These are phyloP conservation scores for Cyprinodon variegatus DNA, from an alignment of 2,113 vertebrate genomes.

Conservation along the genomic window DNA sequence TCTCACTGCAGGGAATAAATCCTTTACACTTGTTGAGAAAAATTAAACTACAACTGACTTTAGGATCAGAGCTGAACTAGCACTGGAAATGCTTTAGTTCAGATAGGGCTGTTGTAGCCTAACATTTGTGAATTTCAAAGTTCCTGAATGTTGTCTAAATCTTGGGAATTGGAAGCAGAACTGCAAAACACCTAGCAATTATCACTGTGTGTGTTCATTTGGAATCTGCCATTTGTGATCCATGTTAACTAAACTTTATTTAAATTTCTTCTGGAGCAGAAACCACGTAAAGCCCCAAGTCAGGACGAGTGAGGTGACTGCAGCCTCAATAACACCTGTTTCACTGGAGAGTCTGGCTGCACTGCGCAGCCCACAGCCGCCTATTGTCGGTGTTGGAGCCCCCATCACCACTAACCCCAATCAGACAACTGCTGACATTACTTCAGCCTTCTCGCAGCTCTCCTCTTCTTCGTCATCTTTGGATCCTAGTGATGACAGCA, in stretches of 20 bases:
- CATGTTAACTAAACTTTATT: background rate
- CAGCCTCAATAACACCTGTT: conserved; percentile 69
- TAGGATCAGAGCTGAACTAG: background rate
- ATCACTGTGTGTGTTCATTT: background rate
- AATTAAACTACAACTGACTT: background rate
- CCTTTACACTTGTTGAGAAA: background rate
- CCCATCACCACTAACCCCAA: conserved; percentile 62
- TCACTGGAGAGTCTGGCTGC: conserved; percentile 84
- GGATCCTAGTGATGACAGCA: conserved; percentile 86
- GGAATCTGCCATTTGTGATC: background rate
- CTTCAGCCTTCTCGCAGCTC: conserved; percentile 76
- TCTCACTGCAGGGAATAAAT: too few species aligned
- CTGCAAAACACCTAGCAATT: background rate
- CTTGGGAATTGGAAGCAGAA: background rate
- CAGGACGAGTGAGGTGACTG: conserved; percentile 79
- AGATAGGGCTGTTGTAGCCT: background rate
- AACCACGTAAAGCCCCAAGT: conserved; percentile 92
- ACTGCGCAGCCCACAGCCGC: conserved; percentile 80
- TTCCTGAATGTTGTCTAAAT: conserved; percentile 1
- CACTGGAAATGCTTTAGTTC: background rate
- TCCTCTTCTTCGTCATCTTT: conserved; percentile 75
- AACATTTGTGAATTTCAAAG: background rate
- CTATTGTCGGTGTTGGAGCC: conserved; percentile 25
- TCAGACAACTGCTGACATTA: conserved; percentile 79
- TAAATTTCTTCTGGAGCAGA: conserved; percentile 50